Evolutionary conservation across 1,140 invertebrate genomes (phyloP).

Genomic region (Drosophila ercepeae): DNA sequence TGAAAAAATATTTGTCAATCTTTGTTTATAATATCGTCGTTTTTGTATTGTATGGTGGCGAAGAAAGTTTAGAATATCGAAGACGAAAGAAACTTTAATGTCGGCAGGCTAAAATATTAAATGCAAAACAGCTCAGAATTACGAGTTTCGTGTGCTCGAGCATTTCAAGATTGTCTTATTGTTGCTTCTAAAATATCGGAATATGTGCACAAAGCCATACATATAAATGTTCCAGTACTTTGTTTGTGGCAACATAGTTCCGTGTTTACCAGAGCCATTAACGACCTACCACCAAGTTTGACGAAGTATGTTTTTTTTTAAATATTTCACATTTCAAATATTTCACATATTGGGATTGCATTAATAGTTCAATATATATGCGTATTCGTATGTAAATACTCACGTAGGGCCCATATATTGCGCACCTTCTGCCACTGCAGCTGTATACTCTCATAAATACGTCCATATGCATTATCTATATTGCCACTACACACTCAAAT

Average conservation of each 20-base stretch:
- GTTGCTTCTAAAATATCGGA: constrained; percentile 42
- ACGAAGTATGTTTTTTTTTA: constrained; percentile 13
- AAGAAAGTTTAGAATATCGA: constrained; percentile 38
- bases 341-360: constrained; percentile 42
- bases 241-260: constrained; percentile 56
- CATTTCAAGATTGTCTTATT: constrained; percentile 69
- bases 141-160: constrained; percentile 45
- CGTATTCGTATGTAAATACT: constrained; percentile 7
- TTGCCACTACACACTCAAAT: constrained; percentile 40
- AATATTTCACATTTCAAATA: no score
- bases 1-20: constrained; percentile 75
- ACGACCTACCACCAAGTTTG: constrained; percentile 8
- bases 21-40: constrained; percentile 76
- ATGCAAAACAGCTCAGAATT: constrained; percentile 13
- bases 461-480: constrained; percentile 39
- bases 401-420: constrained; percentile 27
- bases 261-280: neutral
- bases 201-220: constrained; percentile 20
- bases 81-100: constrained; percentile 34
- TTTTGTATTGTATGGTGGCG: constrained; percentile 70
- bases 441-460: constrained; percentile 27
- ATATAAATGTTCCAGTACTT: constrained; percentile 51
- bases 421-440: constrained; percentile 24
- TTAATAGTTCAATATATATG: constrained; percentile 15
- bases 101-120: constrained; percentile 8